phyloP scores from a whole-genome alignment of 2,888 invertebrate genomes.

The Drosophila yooni region DNA sequence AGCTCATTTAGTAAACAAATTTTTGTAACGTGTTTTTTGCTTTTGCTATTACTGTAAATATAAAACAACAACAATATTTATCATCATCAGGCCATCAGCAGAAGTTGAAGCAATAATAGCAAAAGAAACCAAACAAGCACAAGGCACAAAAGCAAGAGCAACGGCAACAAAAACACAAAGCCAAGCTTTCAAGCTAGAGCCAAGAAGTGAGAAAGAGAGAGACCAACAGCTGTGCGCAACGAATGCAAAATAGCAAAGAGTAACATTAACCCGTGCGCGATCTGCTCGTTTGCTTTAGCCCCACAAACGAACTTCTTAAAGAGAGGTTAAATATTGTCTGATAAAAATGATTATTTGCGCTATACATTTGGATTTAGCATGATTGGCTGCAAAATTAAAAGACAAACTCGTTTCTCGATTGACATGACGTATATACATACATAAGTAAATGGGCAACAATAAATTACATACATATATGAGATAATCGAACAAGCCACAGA shows the following conservation, averaged over 20 bases:
- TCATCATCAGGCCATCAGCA: constrained; percentile 48
- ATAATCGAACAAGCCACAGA: constrained; percentile 36
- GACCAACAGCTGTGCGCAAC: constrained; percentile 44
- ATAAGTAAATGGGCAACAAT: constrained; percentile 2
- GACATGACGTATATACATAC: constrained; percentile 5
- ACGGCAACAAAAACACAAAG: constrained; percentile 25
- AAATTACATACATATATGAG: constrained; percentile 20
- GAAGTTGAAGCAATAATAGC: constrained; percentile 14
- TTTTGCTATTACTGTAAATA: constrained; percentile 25
- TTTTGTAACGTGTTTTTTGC: constrained; percentile 35
- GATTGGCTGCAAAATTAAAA: not conserved
- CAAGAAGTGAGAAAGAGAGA: constrained; percentile 7
- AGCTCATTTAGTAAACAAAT: constrained; percentile 49
- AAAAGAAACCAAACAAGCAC: constrained; percentile 37
- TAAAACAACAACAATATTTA: constrained; percentile 35
- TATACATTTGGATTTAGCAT: constrained; percentile 18
- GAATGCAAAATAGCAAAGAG: constrained; percentile 34
- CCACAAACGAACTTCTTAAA: not conserved
- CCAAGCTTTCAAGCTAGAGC: constrained; percentile 23
- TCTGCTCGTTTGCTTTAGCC: not conserved
- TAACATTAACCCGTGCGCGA: constrained; percentile 42
- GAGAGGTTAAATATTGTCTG: constrained; percentile 13
- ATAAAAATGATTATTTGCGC: constrained; percentile 19
- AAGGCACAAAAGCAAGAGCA: constrained; percentile 27
- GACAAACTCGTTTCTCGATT: constrained; percentile 10